phyloP scores from a whole-genome alignment of 2,888 invertebrate genomes.

The Leptinotarsa peninsularis region DNA sequence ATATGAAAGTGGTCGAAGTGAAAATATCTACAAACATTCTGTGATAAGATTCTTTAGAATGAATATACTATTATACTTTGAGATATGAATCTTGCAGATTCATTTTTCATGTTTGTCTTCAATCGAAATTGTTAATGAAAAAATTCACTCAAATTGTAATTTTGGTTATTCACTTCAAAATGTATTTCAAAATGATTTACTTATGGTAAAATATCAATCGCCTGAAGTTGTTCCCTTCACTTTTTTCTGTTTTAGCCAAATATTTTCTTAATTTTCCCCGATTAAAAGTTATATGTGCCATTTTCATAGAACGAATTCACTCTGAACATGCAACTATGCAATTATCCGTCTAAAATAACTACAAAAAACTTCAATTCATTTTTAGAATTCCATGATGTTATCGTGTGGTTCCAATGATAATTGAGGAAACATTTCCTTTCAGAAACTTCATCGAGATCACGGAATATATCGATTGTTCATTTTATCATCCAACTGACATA shows the following conservation, averaged over 20 bases:
- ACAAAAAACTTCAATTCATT: background rate
- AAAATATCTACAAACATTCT: too few species aligned
- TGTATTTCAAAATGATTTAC: too few species aligned
- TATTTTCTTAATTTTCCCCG: background rate
- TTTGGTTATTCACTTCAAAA: too few species aligned
- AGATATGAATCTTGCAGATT: too few species aligned
- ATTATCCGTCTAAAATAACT: background rate
- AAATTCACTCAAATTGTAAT: rapidly evolving
- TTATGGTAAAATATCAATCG: too few species aligned
- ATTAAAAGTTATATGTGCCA: background rate
- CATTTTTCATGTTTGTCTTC: too few species aligned
- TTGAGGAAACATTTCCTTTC: background rate
- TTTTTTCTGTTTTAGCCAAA: background rate
- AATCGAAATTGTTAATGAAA: too few species aligned
- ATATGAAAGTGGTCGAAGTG: too few species aligned
- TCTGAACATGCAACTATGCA: conserved; percentile 9
- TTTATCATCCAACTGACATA: conserved; percentile 10
- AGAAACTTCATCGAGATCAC: conserved; percentile 2
- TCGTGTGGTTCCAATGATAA: background rate
- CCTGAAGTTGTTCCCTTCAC: too few species aligned
- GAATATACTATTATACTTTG: too few species aligned
- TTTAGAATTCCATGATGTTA: background rate
- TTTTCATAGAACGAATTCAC: background rate
- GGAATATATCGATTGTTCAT: conserved; percentile 14
- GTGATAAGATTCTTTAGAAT: too few species aligned